These are phyloP conservation scores for Myrmecobius fasciatus DNA, from an alignment of 2,113 vertebrate genomes.

Conservation along the genomic window DNA sequence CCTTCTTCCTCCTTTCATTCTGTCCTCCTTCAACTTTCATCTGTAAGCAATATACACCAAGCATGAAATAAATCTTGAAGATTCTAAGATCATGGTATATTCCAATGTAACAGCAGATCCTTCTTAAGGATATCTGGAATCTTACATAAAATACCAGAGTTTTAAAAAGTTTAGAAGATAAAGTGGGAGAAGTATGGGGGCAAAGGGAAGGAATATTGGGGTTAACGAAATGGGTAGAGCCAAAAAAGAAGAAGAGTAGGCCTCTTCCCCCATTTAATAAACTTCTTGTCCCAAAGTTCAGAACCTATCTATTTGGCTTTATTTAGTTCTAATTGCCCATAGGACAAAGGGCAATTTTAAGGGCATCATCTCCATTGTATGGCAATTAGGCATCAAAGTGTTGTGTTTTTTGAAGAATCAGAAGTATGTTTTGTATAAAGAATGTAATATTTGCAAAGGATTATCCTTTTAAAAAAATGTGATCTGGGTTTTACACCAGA, in stretches of 20 bases:
- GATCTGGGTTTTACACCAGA: not conserved
- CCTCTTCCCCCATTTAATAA: not conserved
- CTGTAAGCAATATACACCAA: not conserved
- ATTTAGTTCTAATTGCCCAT: not conserved
- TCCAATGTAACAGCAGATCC: not conserved
- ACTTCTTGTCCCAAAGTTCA: not conserved
- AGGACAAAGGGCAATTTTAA: not conserved
- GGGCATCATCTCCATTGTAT: not conserved
- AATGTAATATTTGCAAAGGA: not conserved
- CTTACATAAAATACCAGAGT: not conserved
- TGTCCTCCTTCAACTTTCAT: not conserved
- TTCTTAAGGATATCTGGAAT: not conserved
- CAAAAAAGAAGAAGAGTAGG: not conserved
- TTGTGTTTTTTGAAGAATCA: not conserved
- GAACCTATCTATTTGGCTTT: not conserved
- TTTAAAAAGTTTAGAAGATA: not conserved
- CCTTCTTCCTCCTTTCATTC: not conserved
- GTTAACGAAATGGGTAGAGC: not conserved
- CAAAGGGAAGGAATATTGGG: not conserved
- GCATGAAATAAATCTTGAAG: not conserved
- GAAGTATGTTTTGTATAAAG: slow-evolving; percentile 23
- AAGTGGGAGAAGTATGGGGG: not conserved
- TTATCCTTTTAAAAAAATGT: not conserved
- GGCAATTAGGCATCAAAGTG: not conserved
- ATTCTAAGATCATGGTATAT: not conserved